Percentiles rank a stretch among this genome's conserved stretches.
Conservation (phyloP, 2,888 invertebrate species). For the Chaetoderma sp. region DNA sequence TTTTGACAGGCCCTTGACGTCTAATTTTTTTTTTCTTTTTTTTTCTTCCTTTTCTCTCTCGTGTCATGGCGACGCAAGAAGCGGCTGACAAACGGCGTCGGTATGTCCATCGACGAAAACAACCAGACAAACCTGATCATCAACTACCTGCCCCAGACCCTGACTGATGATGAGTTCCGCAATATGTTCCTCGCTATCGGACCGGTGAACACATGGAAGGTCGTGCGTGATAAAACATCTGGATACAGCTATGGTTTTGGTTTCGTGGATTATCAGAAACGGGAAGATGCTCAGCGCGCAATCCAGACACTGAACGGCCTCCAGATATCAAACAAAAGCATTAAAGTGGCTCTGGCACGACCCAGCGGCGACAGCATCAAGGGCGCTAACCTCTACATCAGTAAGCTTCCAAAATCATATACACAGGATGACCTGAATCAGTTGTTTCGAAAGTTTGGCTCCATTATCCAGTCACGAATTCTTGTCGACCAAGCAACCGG, state of each 20-base stretch:
- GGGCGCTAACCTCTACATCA: conserved; percentile 93
- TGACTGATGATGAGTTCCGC: conserved; percentile 90
- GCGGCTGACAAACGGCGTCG: too few relatives aligned
- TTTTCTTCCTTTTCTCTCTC: neutral
- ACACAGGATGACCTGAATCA: conserved; percentile 83
- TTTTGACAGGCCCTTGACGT: neutral
- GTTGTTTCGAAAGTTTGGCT: conserved; percentile 88
- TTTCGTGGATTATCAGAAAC: conserved; percentile 89
- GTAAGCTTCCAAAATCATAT: conserved; percentile 80
- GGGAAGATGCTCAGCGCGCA: conserved; percentile 87
- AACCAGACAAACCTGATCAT: conserved; percentile 86
- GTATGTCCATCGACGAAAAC: neutral
- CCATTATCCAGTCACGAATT: conserved; percentile 92
- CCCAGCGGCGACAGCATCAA: conserved; percentile 93
- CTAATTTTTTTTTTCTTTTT: neutral
- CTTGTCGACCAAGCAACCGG: conserved; percentile 90
- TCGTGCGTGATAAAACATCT: conserved; percentile 76
- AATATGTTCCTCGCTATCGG: conserved; percentile 90
- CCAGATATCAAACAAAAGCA: conserved; percentile 88
- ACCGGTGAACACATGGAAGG: conserved; percentile 88
- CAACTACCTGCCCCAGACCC: conserved; percentile 94
- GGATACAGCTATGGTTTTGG: conserved; percentile 97
- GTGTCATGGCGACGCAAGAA: neutral
- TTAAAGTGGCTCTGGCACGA: conserved; percentile 93
- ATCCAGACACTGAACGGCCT: conserved; percentile 89